Conservation (phyloP, 2,888 invertebrate species). For the Cryptophagus acutangulus region DNA sequence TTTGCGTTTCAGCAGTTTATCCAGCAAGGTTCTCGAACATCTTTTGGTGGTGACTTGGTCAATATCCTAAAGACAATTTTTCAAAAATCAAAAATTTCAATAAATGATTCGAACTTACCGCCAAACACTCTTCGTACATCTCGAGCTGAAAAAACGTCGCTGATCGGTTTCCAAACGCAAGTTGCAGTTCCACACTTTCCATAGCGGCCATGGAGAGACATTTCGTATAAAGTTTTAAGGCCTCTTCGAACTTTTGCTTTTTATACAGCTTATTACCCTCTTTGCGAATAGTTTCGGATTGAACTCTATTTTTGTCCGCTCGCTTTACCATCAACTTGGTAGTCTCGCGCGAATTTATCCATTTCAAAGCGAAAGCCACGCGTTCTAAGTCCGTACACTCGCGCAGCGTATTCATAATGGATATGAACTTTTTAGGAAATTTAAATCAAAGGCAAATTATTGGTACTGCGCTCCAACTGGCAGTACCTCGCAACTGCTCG, state of each 20-base stretch:
- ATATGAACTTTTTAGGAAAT: too few relatives aligned
- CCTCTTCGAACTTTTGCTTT: constrained; percentile 35
- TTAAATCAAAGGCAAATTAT: too few relatives aligned
- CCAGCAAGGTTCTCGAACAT: constrained; percentile 63
- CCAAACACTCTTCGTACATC: constrained; percentile 61
- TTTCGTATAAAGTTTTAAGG: constrained; percentile 56
- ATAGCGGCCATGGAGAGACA: constrained; percentile 60
- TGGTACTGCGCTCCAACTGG: too few relatives aligned
- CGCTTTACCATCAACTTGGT: too few relatives aligned
- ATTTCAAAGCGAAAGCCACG: too few relatives aligned
- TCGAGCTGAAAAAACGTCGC: constrained; percentile 64
- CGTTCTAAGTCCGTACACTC: too few relatives aligned
- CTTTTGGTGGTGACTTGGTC: constrained; percentile 55
- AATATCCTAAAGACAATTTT: constrained; percentile 53
- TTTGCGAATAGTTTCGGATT: too few relatives aligned
- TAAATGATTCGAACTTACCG: constrained; percentile 36
- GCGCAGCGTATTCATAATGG: too few relatives aligned
- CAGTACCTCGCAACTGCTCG: too few relatives aligned
- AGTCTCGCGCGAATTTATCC: too few relatives aligned
- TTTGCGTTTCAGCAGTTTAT: constrained; percentile 49
- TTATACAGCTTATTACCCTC: constrained; percentile 40
- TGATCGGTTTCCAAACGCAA: constrained; percentile 73
- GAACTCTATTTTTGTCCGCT: too few relatives aligned
- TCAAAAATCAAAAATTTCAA: background rate
- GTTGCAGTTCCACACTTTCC: constrained; percentile 55